phyloP scores from a whole-genome alignment of 1,140 invertebrate genomes.

The Trichoplusia ni region DNA sequence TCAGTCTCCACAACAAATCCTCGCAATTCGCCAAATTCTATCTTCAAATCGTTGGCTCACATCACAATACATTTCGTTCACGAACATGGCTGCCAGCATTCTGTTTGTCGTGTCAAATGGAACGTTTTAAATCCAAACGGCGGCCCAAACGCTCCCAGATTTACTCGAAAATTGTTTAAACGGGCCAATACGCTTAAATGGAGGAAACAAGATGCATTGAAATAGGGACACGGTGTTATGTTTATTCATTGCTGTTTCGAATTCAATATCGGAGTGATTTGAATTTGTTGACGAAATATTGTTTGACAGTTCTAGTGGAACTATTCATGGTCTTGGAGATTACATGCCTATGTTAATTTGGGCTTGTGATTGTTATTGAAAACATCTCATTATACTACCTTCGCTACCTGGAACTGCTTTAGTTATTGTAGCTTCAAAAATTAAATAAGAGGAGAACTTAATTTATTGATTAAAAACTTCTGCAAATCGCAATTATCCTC shows the following conservation, averaged over 20 bases:
- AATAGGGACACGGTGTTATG: not conserved
- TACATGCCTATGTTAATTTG: no score
- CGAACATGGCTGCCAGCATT: conserved; percentile 34
- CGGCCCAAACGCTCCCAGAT: conserved; percentile 39
- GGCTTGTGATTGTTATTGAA: no score
- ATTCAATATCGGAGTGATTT: not conserved
- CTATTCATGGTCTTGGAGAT: no score
- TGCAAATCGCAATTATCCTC: no score
- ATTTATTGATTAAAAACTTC: no score
- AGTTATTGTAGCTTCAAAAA: no score
- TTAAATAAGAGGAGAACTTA: no score
- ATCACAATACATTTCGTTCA: conserved; percentile 40
- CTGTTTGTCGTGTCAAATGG: conserved; percentile 57
- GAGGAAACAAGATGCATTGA: not conserved
- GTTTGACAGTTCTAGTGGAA: no score
- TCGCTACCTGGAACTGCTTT: no score
- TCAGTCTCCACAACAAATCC: conserved; percentile 10
- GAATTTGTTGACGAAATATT: not conserved
- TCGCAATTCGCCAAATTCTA: conserved; percentile 21
- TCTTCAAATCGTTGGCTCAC: conserved; percentile 29
- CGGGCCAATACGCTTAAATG: conserved; percentile 22
- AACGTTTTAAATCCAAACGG: conserved; percentile 54
- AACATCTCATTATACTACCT: no score
- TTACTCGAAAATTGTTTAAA: conserved; percentile 39
- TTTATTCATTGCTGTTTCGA: conserved; percentile 18